phyloP scores from a whole-genome alignment of 2,888 invertebrate species.

The Nemotelus pantherinus region DNA sequence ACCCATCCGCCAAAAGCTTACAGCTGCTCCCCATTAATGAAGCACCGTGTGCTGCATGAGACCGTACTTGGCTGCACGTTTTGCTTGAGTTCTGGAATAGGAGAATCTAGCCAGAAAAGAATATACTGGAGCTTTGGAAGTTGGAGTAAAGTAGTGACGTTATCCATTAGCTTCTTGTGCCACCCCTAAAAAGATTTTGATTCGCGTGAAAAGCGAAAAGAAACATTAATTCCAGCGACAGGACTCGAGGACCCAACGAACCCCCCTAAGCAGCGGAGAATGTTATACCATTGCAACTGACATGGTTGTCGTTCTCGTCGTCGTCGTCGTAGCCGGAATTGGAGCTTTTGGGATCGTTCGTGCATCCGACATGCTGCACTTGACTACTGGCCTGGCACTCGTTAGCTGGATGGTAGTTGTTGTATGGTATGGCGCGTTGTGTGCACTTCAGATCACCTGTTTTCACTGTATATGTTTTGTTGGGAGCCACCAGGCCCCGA shows the following conservation, averaged over 20 bases:
- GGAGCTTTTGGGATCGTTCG: neutral
- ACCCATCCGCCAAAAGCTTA: slow-evolving; percentile 12
- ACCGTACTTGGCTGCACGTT: too few relatives aligned
- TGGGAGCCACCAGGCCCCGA: too few relatives aligned
- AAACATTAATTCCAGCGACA: too few relatives aligned
- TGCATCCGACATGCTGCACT: slow-evolving; percentile 24
- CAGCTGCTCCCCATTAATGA: neutral
- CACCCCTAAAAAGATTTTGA: slow-evolving; percentile 3
- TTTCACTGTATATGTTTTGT: slow-evolving; percentile 29
- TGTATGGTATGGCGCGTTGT: neutral
- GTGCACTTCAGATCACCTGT: slow-evolving; percentile 36
- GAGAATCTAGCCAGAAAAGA: too few relatives aligned
- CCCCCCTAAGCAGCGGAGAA: too few relatives aligned
- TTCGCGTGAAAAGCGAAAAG: too few relatives aligned
- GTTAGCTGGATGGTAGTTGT: slow-evolving; percentile 9
- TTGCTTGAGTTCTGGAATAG: too few relatives aligned
- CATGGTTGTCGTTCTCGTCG: too few relatives aligned
- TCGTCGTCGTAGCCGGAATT: too few relatives aligned
- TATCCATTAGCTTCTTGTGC: neutral
- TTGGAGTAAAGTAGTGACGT: neutral
- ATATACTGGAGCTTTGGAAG: slow-evolving; percentile 23
- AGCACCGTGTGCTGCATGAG: neutral
- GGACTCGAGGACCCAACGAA: too few relatives aligned
- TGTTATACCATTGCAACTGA: too few relatives aligned
- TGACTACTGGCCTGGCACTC: neutral